These are phyloP conservation scores for Cydia pomonella DNA, from an alignment of 1,140 invertebrate genomes.

Conservation along the genomic window DNA sequence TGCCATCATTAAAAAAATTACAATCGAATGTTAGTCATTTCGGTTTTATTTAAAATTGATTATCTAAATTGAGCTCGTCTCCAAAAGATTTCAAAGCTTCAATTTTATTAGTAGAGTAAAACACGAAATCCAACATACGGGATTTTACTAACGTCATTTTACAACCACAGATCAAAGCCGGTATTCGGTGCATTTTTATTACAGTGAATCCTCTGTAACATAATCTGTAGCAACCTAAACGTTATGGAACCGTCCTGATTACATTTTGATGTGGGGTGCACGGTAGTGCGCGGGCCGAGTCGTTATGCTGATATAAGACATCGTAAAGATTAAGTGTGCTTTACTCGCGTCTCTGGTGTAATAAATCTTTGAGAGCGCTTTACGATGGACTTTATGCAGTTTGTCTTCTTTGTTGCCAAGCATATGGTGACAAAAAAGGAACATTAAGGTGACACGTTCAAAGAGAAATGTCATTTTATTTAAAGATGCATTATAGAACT, in stretches of 20 bases:
- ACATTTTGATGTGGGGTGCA: conserved; percentile 13
- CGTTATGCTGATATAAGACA: conserved; percentile 1
- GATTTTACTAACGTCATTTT: too few relatives aligned
- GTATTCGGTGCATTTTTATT: too few relatives aligned
- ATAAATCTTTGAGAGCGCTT: conserved; percentile 1
- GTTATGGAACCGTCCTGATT: neutral
- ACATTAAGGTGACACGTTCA: neutral
- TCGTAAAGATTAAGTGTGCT: neutral
- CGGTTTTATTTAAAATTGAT: too few relatives aligned
- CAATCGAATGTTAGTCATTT: too few relatives aligned
- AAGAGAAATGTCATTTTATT: too few relatives aligned
- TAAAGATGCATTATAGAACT: too few relatives aligned
- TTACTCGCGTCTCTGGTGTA: neutral
- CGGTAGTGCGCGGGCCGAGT: neutral
- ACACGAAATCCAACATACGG: too few relatives aligned
- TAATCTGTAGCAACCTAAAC: neutral
- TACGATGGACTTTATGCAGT: neutral
- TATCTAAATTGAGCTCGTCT: too few relatives aligned
- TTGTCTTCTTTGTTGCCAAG: conserved; percentile 5
- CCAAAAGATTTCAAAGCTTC: too few relatives aligned
- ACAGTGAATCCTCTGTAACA: neutral
- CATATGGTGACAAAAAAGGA: neutral
- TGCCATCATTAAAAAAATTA: too few relatives aligned
- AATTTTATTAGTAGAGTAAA: too few relatives aligned
- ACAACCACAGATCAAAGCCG: too few relatives aligned